Evolutionary conservation across 2,797 vertebrate genomes (phyloP), one percentile per base, ranked within the genome.

Genomic region (Oreochromis grahami): DNA sequence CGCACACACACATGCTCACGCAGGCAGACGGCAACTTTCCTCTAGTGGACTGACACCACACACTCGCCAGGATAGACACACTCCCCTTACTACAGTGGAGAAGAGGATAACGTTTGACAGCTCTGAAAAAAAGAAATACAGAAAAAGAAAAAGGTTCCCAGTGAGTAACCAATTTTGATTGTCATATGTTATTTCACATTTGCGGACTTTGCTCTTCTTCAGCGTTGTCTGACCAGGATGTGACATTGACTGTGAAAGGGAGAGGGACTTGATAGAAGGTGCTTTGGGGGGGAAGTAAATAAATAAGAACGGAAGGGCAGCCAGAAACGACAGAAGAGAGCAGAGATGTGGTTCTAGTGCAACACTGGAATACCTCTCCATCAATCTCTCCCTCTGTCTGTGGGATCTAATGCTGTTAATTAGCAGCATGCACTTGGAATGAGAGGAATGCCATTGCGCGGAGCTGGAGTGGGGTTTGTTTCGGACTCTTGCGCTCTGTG

Each of bases 71-170:
- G 92, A 94, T 91, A 94, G 88, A 93, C 90, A 87, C 90, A 84
- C 84, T 88, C 85, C 87, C 81, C 79, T 89, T 83, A 88, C 93
- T 79, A 88, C 90, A 84, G 82, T 88, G 86, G 86, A 92, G 91
- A 91, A 93, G 93, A 90, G 83, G 91, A 92, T 89, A 93, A 92
- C 86, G 91, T 93, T 91, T 94, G 94, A 94, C 89, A 94, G 83
- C 91, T 91, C 92, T 89, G 91, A 92, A 60, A 87, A 89, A 63
- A 85, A 83, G 76, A 86, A 63, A 84, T 26, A 84, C 68, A 91
- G 58, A 84, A 77, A 82, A 79, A 87, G 58, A 80, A 82, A 82
- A 80, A 92, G 81, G 52, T 85, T 91, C 78, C 77, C 90, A 76
- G 94, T 94, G 92, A 95, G 94, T 95, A 93, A 60, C 38, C 89